phyloP scores from a whole-genome alignment of 2,888 invertebrate genomes.

The Acanthococcus lagerstroemiae region DNA sequence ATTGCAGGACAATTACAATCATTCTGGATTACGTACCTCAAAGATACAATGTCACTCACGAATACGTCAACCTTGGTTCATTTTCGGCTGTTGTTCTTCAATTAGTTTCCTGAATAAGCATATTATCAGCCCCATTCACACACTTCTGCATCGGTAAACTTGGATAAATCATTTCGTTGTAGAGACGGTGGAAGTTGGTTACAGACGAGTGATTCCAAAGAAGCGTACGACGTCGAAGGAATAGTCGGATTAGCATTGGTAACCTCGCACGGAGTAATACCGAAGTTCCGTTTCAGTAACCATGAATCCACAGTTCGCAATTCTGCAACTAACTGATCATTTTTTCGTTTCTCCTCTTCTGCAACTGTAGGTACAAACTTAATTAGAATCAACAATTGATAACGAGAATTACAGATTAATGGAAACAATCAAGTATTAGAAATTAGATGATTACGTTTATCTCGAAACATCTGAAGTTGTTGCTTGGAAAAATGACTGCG shows the following conservation, averaged over 20 bases:
- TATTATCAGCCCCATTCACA: slow-evolving; percentile 11
- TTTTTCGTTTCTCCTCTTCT: slow-evolving; percentile 6
- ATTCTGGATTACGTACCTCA: too few relatives aligned
- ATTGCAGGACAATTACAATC: too few relatives aligned
- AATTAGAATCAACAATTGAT: background rate
- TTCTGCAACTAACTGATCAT: background rate
- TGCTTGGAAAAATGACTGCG: slow-evolving; percentile 57
- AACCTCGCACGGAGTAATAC: too few relatives aligned
- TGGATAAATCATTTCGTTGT: background rate
- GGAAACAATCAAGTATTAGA: background rate
- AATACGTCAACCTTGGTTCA: too few relatives aligned
- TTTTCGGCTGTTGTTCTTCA: too few relatives aligned
- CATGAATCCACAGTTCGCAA: slow-evolving; percentile 14
- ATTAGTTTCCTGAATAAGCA: too few relatives aligned
- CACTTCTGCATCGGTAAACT: background rate
- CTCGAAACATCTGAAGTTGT: slow-evolving; percentile 48
- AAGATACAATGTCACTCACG: too few relatives aligned
- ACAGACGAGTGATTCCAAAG: slow-evolving; percentile 2
- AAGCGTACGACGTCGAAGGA: background rate
- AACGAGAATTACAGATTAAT: background rate
- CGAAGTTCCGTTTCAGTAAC: slow-evolving; percentile 4
- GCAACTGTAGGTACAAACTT: background rate
- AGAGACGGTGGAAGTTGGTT: slow-evolving; percentile 11
- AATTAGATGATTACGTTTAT: slow-evolving; percentile 42
- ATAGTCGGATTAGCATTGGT: too few relatives aligned